phyloP scores from a whole-genome alignment of 2,888 invertebrate species.

The Zele albiditarsus region DNA sequence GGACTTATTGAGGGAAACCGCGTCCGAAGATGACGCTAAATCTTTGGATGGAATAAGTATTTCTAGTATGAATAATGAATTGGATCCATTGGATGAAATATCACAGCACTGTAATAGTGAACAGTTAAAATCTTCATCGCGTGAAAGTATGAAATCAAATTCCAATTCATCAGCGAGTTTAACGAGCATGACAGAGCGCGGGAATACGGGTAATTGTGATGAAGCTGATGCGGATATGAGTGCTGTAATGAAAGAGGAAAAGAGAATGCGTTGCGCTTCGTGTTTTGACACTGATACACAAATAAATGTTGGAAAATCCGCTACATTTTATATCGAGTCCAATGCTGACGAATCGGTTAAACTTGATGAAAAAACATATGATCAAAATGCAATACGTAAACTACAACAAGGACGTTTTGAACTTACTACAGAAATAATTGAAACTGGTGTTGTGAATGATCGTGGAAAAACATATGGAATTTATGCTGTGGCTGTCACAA shows the following conservation, averaged over 20 bases:
- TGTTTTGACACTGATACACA: conserved; percentile 56
- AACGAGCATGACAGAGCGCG: conserved; percentile 54
- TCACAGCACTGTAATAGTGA: conserved; percentile 50
- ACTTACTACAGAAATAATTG: conserved; percentile 68
- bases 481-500: conserved; percentile 88
- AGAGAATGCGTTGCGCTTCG: conserved; percentile 53
- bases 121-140: conserved; percentile 44
- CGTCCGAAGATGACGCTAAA: conserved; percentile 76
- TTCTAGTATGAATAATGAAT: conserved; percentile 71
- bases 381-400: conserved; percentile 68
- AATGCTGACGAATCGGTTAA: conserved; percentile 60
- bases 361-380: conserved; percentile 61
- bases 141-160: conserved; percentile 53
- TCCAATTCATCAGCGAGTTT: conserved; percentile 59
- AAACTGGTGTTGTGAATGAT: conserved; percentile 83
- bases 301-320: conserved; percentile 57
- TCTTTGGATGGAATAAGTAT: conserved; percentile 76
- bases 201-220: conserved; percentile 48
- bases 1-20: conserved; percentile 78
- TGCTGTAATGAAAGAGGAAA: conserved; percentile 47
- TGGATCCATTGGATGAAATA: conserved; percentile 63
- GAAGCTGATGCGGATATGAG: conserved; percentile 51
- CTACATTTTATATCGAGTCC: conserved; percentile 60
- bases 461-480: conserved; percentile 91
- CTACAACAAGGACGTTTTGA: conserved; percentile 68